A percentile compares a stretch with the other conserved stretches of the same genome.
Evolutionary conservation across 2,113 vertebrate species (phyloP).

Genomic region (Sprattus sprattus): DNA sequence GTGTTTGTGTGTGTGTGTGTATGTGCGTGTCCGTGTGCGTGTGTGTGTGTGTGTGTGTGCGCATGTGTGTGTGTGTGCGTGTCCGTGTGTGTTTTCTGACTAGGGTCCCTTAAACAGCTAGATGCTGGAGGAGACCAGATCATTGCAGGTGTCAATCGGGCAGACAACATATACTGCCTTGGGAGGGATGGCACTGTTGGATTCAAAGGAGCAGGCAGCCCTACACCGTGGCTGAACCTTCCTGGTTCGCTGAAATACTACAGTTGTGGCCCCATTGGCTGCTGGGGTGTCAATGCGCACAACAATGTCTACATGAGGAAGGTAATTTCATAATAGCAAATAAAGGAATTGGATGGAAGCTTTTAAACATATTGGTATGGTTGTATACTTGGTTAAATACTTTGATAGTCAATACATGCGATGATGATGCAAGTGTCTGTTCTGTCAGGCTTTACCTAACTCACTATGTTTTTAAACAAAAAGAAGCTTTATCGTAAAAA

Average conservation of each 20-base stretch:
- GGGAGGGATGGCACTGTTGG: not conserved
- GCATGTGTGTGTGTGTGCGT: not conserved
- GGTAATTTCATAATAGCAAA: constrained; percentile 12
- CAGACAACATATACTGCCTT: constrained; percentile 1
- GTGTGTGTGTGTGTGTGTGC: not conserved
- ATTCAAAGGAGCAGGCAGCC: not conserved
- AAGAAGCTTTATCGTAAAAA: not conserved
- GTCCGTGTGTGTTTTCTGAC: not conserved
- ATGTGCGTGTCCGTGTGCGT: no score
- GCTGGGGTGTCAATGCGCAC: constrained; percentile 14
- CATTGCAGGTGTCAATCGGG: not conserved
- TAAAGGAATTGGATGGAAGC: not conserved
- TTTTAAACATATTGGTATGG: not conserved
- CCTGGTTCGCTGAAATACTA: constrained; percentile 14
- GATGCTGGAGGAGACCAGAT: constrained; percentile 22
- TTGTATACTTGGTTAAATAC: not conserved
- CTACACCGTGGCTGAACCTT: not conserved
- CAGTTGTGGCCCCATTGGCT: constrained; percentile 39
- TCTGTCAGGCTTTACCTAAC: no score
- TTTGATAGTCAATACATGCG: not conserved
- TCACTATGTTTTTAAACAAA: not conserved
- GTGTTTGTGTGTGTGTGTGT: no score
- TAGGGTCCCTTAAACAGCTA: constrained; percentile 21
- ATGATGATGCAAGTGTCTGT: not conserved
- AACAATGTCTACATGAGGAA: not conserved